These are phyloP conservation scores for Pitangus sulphuratus DNA, from an alignment of 2,797 vertebrate genomes.

Conservation along the genomic window DNA sequence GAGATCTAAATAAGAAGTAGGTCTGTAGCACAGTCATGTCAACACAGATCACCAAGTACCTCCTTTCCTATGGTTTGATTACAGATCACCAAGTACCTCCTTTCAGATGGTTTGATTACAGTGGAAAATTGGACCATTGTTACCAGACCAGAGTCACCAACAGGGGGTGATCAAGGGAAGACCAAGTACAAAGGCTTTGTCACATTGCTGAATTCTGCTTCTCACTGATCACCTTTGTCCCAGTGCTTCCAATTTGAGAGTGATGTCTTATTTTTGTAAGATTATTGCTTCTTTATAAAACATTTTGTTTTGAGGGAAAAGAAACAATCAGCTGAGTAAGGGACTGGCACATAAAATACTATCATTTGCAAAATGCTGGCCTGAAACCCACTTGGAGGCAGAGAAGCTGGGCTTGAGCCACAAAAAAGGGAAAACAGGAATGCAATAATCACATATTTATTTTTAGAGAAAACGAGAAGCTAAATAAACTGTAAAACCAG, in stretches of 20 bases:
- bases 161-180: no score
- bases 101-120: neutral
- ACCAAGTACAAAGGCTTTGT: neutral
- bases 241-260: neutral
- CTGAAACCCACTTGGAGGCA: neutral
- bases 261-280: conserved; percentile 41
- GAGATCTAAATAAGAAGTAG: neutral
- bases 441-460: neutral
- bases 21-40: neutral
- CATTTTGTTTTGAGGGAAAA: neutral
- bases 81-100: neutral
- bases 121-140: neutral
- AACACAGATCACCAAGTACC: neutral
- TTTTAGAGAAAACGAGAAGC: conserved; percentile 50
- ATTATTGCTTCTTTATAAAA: conserved; percentile 41
- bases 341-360: conserved; percentile 51
- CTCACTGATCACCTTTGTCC: neutral
- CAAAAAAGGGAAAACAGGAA: neutral
- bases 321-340: conserved; percentile 32
- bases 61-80: neutral
- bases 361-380: conserved; percentile 43
- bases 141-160: neutral
- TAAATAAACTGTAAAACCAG: neutral
- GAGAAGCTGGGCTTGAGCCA: conserved; percentile 6
- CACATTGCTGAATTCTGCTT: neutral